phyloP scores from a whole-genome alignment of 2,888 invertebrate species.

The Acrocyrtus sp. region DNA sequence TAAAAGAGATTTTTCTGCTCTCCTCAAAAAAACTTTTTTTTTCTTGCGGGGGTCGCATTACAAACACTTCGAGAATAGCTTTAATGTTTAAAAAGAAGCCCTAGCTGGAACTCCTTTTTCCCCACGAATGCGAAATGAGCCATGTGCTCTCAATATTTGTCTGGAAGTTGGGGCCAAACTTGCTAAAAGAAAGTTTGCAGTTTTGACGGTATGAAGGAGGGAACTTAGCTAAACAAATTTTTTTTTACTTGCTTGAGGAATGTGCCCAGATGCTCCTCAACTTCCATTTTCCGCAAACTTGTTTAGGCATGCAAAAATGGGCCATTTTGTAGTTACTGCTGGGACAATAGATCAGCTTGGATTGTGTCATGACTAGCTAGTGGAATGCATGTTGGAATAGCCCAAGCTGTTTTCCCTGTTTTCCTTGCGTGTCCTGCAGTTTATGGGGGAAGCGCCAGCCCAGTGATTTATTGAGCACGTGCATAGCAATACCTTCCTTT shows the following conservation, averaged over 20 bases:
- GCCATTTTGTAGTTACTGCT: not conserved
- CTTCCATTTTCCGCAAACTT: not conserved
- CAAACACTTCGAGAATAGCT: too few relatives aligned
- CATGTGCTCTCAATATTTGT: not conserved
- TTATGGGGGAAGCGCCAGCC: not conserved
- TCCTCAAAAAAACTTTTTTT: too few relatives aligned
- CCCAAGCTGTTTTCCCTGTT: not conserved
- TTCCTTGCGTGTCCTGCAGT: not conserved
- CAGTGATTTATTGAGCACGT: constrained; percentile 10
- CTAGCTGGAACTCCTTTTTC: too few relatives aligned
- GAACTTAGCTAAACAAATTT: too few relatives aligned
- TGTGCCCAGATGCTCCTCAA: not conserved
- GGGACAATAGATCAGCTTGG: not conserved
- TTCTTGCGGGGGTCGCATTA: not conserved
- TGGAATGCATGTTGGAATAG: too few relatives aligned
- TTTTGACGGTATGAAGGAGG: too few relatives aligned
- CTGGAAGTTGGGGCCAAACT: not conserved
- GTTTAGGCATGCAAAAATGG: not conserved
- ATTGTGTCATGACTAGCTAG: not conserved
- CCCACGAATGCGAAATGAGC: not conserved
- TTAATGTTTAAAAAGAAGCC: too few relatives aligned
- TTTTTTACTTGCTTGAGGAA: not conserved
- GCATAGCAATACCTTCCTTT: not conserved
- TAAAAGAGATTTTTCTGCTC: not conserved
- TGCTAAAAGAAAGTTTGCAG: too few relatives aligned